These are phyloP conservation scores for Orthonychiurus folsomi DNA, from an alignment of 2,888 invertebrate genomes.

Conservation along the genomic window DNA sequence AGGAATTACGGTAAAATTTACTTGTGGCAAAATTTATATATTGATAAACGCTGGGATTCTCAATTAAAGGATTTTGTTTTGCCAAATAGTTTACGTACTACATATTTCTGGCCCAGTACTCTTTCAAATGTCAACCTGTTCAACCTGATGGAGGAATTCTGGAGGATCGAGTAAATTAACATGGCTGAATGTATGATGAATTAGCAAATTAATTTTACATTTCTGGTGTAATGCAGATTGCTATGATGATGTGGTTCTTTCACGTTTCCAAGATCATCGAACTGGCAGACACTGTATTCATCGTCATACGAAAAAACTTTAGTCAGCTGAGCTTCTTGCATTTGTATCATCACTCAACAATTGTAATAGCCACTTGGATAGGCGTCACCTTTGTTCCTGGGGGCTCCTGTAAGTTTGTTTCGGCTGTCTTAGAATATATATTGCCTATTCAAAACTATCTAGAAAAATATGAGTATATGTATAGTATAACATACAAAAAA, in stretches of 20 bases:
- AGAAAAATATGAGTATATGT: no score
- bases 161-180: neutral
- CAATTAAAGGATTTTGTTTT: neutral
- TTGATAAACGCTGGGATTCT: no score
- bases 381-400: slow-evolving; percentile 39
- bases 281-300: slow-evolving; percentile 35
- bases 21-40: neutral
- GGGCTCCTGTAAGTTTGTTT: slow-evolving; percentile 31
- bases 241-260: slow-evolving; percentile 36
- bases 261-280: slow-evolving; percentile 38
- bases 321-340: slow-evolving; percentile 39
- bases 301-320: slow-evolving; percentile 35
- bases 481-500: no score
- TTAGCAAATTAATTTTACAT: neutral
- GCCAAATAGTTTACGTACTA: neutral
- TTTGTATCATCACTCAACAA: slow-evolving; percentile 39
- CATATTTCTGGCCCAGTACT: neutral
- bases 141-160: neutral
- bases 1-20: neutral
- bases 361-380: slow-evolving; percentile 38
- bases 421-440: no score
- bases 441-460: no score
- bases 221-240: slow-evolving; percentile 18
- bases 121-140: neutral
- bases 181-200: neutral